Conservation (phyloP, 2,113 vertebrate genomes). For the Pangasianodon hypophthalmus region DNA sequence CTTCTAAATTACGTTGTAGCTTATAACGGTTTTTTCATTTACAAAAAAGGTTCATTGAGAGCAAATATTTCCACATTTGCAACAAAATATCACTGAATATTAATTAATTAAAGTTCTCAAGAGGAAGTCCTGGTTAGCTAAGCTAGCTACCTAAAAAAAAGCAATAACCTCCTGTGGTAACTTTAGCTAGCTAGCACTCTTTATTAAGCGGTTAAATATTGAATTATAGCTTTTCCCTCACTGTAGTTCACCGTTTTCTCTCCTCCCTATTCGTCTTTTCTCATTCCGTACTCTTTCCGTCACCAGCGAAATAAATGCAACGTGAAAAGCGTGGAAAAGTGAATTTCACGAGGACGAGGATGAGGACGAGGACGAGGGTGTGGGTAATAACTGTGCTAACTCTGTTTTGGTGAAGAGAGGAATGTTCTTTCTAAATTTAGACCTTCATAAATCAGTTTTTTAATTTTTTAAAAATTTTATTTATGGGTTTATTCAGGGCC, state of each 20-base stretch:
- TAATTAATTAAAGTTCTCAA: too few species aligned
- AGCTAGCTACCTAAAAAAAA: background rate
- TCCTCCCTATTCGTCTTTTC: background rate
- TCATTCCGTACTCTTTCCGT: background rate
- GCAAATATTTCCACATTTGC: background rate
- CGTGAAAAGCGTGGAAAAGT: background rate
- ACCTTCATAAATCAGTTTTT: background rate
- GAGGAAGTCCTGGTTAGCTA: background rate
- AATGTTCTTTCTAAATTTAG: background rate
- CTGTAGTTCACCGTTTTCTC: background rate
- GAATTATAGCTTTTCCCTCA: background rate
- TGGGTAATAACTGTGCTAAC: background rate
- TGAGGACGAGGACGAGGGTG: background rate
- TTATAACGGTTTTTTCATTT: background rate
- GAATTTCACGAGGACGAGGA: background rate
- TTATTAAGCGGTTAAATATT: background rate
- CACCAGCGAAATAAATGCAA: background rate
- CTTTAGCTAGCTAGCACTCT: background rate
- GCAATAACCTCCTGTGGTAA: background rate
- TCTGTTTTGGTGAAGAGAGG: background rate
- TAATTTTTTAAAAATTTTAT: background rate
- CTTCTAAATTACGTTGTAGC: background rate
- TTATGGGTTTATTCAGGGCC: conserved; percentile 17
- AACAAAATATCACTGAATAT: background rate
- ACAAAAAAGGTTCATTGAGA: background rate